These are phyloP conservation scores for Drosophila takahashii DNA, from an alignment of 1,140 invertebrate species.

Conservation along the genomic window DNA sequence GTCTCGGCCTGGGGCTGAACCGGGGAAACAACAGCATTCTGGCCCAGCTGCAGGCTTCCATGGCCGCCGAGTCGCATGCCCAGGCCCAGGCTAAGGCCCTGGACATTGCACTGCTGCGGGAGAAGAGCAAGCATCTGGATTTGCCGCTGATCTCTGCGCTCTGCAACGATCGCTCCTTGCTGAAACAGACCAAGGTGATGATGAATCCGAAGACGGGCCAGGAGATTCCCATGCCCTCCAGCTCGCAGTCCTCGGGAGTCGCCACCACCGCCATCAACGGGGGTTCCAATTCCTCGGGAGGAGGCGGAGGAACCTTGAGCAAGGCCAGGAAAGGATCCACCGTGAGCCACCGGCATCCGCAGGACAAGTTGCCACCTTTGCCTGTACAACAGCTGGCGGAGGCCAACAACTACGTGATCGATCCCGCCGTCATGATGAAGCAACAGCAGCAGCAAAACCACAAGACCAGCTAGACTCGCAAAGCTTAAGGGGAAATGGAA, in stretches of 20 bases:
- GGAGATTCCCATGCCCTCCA: conserved; percentile 6
- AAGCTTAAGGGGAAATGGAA: conserved; percentile 18
- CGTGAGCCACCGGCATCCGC: conserved; percentile 86
- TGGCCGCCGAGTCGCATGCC: conserved; percentile 31
- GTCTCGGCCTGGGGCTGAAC: conserved; percentile 49
- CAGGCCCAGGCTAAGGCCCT: conserved; percentile 83
- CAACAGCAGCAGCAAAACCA: conserved; percentile 73
- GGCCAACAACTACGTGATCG: conserved; percentile 84
- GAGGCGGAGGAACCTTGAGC: conserved; percentile 84
- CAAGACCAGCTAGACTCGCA: conserved; percentile 41
- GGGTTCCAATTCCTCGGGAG: conserved; percentile 7
- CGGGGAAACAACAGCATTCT: conserved; percentile 71
- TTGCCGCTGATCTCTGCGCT: conserved; percentile 94
- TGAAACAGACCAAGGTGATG: conserved; percentile 94
- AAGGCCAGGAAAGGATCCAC: conserved; percentile 86
- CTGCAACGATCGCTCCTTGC: conserved; percentile 93
- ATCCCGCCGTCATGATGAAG: conserved; percentile 76
- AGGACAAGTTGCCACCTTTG: conserved; percentile 86
- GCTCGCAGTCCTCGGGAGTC: background rate
- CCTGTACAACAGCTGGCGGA: conserved; percentile 80
- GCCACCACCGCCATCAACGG: conserved; percentile 21
- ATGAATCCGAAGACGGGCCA: conserved; percentile 87
- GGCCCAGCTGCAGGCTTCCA: conserved; percentile 77
- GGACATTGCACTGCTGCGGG: conserved; percentile 92
- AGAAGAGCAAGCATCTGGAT: conserved; percentile 94